Evolutionary conservation across 1,140 invertebrate species (phyloP).

Genomic region (Calephelis virginiensis): DNA sequence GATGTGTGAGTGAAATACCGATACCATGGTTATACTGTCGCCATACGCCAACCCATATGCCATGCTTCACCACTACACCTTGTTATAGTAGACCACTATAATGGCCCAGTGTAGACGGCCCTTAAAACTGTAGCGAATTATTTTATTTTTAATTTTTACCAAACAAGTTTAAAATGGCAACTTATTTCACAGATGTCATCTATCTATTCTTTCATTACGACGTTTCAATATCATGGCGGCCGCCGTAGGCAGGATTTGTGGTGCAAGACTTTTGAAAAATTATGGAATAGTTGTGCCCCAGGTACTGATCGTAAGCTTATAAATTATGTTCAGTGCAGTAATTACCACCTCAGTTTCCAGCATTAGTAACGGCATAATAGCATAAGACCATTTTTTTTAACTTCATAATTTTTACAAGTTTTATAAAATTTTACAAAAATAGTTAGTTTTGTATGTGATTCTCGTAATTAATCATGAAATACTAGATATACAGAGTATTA

Average conservation of each 20-base stretch:
- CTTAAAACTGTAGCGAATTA: background rate
- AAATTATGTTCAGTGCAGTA: conserved; percentile 24
- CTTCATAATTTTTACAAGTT: conserved; percentile 8
- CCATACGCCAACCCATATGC: too few species aligned
- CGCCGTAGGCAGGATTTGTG: conserved; percentile 88
- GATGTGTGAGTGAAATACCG: too few species aligned
- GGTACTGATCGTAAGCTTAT: conserved; percentile 55
- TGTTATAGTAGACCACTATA: too few species aligned
- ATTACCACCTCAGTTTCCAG: background rate
- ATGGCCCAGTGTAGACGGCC: too few species aligned
- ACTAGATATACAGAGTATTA: background rate
- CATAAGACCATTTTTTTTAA: conserved; percentile 1
- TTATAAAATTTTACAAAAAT: background rate
- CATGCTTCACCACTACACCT: too few species aligned
- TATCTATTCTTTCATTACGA: conserved; percentile 60
- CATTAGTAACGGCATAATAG: background rate
- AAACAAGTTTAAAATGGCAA: conserved; percentile 39
- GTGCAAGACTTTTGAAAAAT: conserved; percentile 85
- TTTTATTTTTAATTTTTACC: background rate
- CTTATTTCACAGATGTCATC: conserved; percentile 52
- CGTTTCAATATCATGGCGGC: conserved; percentile 87
- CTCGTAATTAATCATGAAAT: background rate
- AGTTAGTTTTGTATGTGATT: conserved; percentile 9
- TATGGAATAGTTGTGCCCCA: conserved; percentile 70
- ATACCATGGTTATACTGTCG: too few species aligned